Percentiles rank a stretch among this genome's conserved stretches.
These are phyloP conservation scores for Limnothrissa miodon DNA, from an alignment of 2,113 vertebrate genomes.

Conservation along the genomic window DNA sequence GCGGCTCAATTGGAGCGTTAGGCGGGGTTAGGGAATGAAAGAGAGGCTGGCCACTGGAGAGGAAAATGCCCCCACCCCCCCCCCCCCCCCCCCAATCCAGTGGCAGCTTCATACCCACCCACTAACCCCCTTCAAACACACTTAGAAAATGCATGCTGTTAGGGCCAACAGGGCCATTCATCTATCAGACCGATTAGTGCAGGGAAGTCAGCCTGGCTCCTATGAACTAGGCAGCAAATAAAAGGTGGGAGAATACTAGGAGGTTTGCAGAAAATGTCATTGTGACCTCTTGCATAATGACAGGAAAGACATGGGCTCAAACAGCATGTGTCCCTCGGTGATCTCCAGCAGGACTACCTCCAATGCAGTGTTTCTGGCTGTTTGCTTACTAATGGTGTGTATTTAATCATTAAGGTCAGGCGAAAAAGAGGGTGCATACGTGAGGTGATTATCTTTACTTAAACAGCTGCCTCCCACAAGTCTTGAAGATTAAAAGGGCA, in stretches of 20 bases:
- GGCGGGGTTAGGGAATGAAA: slow-evolving; percentile 45
- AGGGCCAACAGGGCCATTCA: slow-evolving; percentile 8
- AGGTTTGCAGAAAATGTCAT: neutral
- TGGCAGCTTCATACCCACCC: neutral
- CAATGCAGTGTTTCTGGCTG: neutral
- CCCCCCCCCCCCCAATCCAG: no score
- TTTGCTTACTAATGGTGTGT: neutral
- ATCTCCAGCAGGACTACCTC: neutral
- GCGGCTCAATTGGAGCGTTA: slow-evolving; percentile 62
- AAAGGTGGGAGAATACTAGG: neutral
- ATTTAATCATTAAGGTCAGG: no score
- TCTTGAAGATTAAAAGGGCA: neutral
- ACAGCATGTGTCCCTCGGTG: neutral
- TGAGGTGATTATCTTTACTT: neutral
- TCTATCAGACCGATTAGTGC: neutral
- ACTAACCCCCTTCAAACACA: neutral
- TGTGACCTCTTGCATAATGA: neutral
- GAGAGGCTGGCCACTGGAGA: neutral
- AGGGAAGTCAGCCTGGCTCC: neutral
- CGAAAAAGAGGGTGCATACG: no score
- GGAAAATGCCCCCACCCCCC: no score
- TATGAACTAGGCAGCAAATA: neutral
- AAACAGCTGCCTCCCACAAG: no score
- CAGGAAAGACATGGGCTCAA: neutral
- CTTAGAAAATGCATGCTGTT: slow-evolving; percentile 54